Evolutionary conservation across 2,113 vertebrate species (phyloP), one percentile per base, ranked within the genome.

Genomic region (Nothobranchius furzeri): DNA sequence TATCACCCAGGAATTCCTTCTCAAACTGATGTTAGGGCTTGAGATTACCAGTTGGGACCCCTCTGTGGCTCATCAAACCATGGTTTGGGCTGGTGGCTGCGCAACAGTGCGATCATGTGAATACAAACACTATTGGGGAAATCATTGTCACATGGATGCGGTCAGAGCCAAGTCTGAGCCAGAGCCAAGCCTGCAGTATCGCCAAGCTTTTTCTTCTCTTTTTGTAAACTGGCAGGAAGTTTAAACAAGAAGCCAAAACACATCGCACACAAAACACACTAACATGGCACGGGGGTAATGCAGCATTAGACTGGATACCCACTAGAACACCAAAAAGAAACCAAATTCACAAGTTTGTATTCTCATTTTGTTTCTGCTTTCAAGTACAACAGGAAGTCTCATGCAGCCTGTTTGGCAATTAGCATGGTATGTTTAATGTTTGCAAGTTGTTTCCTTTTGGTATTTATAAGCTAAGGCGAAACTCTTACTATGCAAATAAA

Each of bases 91-190:
- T 63, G 52, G 20, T 20, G 3, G 60, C 8, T 49, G n/a, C 13
- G 30, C 47, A 57, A 52, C 46, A 50, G 40, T 35, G 51, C 14
- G 66, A 53, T 68, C 67, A 56, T 62, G 64, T 78, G 70, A 72
- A 69, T 59, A 55, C 8, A 30, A 70, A 53, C 35, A 61, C 74
- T 13, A 63, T 14, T n/a, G 20, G 15, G 51, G 15, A 70, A 70
- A 76, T 52, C 57, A 54, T n/a, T 7, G 7, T 67, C 75, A 76
- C 17, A 52, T 49, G 71, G 68, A 25, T 30, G 14, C 12, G 15
- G 12, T 30, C 60, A 7, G n/a, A 12, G 20, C 20, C 20, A 20
- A 60, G 24, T 42, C 20, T 20, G 20, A 20, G 20, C 20, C 20
- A 8, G 48, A 70, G 72, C 60, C 68, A 43, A 60, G 48, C 46